phyloP scores from a whole-genome alignment of 2,888 invertebrate species.

The Lasioglossum zephyrum region DNA sequence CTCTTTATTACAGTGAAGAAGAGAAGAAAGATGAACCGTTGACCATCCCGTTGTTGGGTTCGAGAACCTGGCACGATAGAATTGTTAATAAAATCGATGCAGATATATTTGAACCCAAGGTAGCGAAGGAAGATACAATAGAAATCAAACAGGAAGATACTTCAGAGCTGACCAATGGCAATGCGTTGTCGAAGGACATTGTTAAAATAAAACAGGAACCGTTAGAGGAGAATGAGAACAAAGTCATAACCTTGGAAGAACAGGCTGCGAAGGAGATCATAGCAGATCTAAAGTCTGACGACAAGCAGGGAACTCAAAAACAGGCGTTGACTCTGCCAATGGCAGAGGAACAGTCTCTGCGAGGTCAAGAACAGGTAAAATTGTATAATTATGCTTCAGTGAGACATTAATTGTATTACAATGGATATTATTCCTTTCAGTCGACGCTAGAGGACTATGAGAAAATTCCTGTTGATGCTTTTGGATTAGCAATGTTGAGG shows the following conservation, averaged over 20 bases:
- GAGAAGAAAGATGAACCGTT: slow-evolving; percentile 86
- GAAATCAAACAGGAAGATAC: slow-evolving; percentile 27
- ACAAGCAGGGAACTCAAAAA: slow-evolving; percentile 76
- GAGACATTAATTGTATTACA: not conserved
- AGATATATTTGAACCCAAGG: slow-evolving; percentile 79
- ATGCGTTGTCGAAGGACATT: slow-evolving; percentile 10
- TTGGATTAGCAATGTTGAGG: slow-evolving; percentile 96
- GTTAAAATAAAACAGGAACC: slow-evolving; percentile 69
- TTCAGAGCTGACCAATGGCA: slow-evolving; percentile 57
- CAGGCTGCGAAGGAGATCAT: slow-evolving; percentile 91
- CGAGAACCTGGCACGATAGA: slow-evolving; percentile 80
- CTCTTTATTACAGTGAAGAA: slow-evolving; percentile 85
- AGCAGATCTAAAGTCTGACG: slow-evolving; percentile 85
- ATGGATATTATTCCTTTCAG: slow-evolving; percentile 80
- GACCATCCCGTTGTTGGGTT: slow-evolving; percentile 87
- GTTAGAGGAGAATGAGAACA: slow-evolving; percentile 35
- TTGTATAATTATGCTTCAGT: not conserved
- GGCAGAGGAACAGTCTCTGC: slow-evolving; percentile 86
- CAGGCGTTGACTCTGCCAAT: slow-evolving; percentile 86
- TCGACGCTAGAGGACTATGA: slow-evolving; percentile 89
- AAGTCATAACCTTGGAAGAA: slow-evolving; percentile 86
- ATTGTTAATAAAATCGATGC: slow-evolving; percentile 85
- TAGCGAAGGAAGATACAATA: slow-evolving; percentile 55
- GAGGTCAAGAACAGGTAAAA: slow-evolving; percentile 88
- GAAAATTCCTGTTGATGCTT: slow-evolving; percentile 90